Evolutionary conservation across 2,888 invertebrate genomes (phyloP), one percentile per base, ranked within the genome.

Genomic region (Meghimatium bilineatum): DNA sequence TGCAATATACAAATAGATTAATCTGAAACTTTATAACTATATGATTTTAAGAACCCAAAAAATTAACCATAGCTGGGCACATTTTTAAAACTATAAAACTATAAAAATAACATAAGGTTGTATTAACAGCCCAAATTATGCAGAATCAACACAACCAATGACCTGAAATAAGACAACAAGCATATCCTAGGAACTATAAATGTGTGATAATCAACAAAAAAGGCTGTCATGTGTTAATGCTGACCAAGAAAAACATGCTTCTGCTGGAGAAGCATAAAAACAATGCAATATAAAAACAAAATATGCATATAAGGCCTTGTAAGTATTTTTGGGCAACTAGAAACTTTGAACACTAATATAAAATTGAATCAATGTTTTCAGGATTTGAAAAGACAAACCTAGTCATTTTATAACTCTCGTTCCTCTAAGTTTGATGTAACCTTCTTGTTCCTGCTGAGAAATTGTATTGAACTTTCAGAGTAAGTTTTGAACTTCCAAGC

Each of bases 301-400:
- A 78, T 38, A 49, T 49, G 49, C 14, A 44, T 63, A 38, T n/a
- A 67, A 38, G 38, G 32, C 52, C 78, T 44, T 78, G 32, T 29
- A 66, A 63, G 67, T 23, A 44, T 67, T 63, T 63, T 66, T 67
- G 66, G 66, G 17, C 44, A 78, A 78, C 67, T 67, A 78, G 49
- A 36, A 78, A 78, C 38, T 36, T n/a, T 66, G 29, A 78, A 78
- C 67, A 38, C 66, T 78, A 78, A 78, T 78, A 23, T 63, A 20
- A 78, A 78, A 44, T 78, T 36, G 23, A 78, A 66, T 20, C 66
- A 78, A 78, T 78, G 29, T 67, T 63, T 52, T 49, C 63, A 77
- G 38, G 63, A 77, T 77, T 26, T 60, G n/a, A 77, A 77, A 77
- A 63, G 60, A 38, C 77, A 77, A 77, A 77, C 77, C 77, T 77